Conservation (phyloP, 2,888 invertebrate species). For the Drosophila monieri region DNA sequence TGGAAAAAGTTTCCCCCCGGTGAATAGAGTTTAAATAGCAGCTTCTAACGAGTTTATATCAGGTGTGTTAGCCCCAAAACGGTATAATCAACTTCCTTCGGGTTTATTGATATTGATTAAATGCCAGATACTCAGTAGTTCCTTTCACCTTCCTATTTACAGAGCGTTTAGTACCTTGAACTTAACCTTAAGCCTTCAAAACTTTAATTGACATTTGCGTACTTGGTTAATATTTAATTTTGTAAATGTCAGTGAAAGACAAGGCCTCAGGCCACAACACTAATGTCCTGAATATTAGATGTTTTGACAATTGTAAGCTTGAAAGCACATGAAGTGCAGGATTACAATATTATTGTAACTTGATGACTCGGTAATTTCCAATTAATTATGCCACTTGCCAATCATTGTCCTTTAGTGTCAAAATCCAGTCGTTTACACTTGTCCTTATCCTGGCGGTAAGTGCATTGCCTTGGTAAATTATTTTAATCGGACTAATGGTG, state of each 20-base stretch:
- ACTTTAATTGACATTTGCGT: slow-evolving; percentile 1
- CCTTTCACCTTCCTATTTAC: slow-evolving; percentile 3
- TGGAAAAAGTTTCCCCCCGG: slow-evolving; percentile 1
- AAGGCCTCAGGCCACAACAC: not conserved
- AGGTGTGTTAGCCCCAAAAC: not conserved
- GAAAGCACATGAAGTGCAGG: not conserved
- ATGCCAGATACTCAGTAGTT: not conserved
- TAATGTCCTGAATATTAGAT: slow-evolving; percentile 8
- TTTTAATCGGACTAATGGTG: slow-evolving; percentile 27
- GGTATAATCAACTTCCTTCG: not conserved
- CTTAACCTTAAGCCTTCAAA: not conserved
- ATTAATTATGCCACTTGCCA: slow-evolving; percentile 25
- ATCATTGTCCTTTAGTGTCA: not conserved
- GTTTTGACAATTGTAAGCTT: not conserved
- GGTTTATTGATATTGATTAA: not conserved
- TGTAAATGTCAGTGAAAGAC: not conserved
- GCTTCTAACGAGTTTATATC: not conserved
- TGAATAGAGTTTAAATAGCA: not conserved
- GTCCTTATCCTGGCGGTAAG: not conserved
- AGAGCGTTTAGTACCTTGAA: not conserved
- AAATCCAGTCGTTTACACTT: not conserved
- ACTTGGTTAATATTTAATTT: slow-evolving; percentile 1
- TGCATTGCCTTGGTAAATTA: slow-evolving; percentile 20
- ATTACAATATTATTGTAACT: slow-evolving; percentile 20
- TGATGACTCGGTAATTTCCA: slow-evolving; percentile 2